Percentiles rank a stretch among this genome's conserved stretches.
Evolutionary conservation across 2,797 vertebrate genomes (phyloP).

Genomic region (Cirrhinus mrigala): DNA sequence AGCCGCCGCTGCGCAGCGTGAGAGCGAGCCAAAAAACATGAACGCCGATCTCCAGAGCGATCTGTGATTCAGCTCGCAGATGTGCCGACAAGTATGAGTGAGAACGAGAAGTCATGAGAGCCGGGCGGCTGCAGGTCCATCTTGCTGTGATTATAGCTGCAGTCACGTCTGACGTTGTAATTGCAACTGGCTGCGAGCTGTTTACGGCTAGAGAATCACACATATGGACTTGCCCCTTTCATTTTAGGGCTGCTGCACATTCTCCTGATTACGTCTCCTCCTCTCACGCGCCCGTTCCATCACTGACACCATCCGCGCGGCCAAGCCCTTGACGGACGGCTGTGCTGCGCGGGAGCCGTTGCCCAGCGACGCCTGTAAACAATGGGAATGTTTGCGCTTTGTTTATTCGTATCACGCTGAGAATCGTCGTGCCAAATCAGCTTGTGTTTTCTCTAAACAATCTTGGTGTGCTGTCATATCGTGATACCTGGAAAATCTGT

Average conservation of each 20-base stretch:
- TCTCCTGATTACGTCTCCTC: conserved; percentile 44
- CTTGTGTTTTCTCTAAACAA: conserved; percentile 13
- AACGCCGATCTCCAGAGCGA: neutral
- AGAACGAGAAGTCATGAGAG: conserved; percentile 42
- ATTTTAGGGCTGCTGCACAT: conserved; percentile 44
- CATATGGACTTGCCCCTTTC: conserved; percentile 53
- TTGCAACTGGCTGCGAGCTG: conserved; percentile 60
- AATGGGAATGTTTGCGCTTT: conserved; percentile 51
- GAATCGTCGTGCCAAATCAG: conserved; percentile 44
- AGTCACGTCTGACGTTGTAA: conserved; percentile 57
- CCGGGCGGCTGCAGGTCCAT: conserved; percentile 58
- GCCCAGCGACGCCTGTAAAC: conserved; percentile 50
- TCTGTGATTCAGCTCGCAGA: conserved; percentile 50
- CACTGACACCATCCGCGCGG: conserved; percentile 47
- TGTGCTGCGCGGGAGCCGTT: conserved; percentile 21
- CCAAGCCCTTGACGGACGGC: conserved; percentile 34
- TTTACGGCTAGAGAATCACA: conserved; percentile 61
- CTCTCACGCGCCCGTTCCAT: conserved; percentile 39
- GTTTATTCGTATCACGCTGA: conserved; percentile 46
- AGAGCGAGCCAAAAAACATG: conserved; percentile 19
- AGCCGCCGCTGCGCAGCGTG: conserved; percentile 14
- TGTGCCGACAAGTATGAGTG: conserved; percentile 53
- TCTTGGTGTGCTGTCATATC: conserved; percentile 40
- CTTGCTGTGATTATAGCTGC: conserved; percentile 59
- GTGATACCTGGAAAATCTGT: conserved; percentile 37